Evolutionary conservation across 2,797 vertebrate genomes (phyloP).

Genomic region (Buceros bicornis): DNA sequence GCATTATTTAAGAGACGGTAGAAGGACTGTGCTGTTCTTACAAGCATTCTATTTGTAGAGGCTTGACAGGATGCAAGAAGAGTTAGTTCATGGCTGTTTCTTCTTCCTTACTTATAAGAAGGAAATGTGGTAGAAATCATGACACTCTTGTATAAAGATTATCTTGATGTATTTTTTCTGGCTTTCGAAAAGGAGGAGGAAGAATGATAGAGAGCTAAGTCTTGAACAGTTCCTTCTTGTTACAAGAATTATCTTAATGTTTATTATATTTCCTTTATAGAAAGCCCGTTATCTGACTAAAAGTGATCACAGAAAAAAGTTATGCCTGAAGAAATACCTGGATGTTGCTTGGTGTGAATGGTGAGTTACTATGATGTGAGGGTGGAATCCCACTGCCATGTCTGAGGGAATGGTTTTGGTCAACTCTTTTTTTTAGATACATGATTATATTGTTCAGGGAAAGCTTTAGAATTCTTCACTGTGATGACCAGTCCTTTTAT

Average conservation of each 20-base stretch:
- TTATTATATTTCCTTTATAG: background rate
- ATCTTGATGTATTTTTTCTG: background rate
- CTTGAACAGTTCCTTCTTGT: background rate
- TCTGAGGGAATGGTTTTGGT: background rate
- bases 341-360: background rate
- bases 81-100: background rate
- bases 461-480: background rate
- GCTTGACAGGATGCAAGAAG: background rate
- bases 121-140: background rate
- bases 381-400: rapidly evolving
- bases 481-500: background rate
- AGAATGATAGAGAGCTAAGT: background rate
- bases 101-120: background rate
- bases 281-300: background rate
- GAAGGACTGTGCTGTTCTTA: background rate
- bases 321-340: background rate
- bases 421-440: background rate
- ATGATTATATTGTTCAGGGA: background rate
- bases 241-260: background rate
- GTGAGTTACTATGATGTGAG: background rate
- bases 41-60: background rate
- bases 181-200: background rate
- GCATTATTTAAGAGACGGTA: background rate
- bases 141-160: background rate
- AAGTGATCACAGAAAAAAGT: background rate